Base-by-base conservation (phyloP, 1,140 invertebrate species). In the Nebria ingens region DNA sequence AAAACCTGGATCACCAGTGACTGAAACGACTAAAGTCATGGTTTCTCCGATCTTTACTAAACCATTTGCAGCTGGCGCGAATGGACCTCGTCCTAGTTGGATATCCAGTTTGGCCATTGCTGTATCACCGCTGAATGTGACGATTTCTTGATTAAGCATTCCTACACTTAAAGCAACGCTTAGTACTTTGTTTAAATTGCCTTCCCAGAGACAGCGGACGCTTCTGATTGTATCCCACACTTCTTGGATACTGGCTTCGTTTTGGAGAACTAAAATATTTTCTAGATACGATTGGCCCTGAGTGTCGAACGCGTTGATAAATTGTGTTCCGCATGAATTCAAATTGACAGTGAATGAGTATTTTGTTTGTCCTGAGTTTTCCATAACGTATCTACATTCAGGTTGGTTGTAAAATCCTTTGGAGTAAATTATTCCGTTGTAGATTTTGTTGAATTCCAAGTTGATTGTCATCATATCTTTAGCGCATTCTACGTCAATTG, bases 401-500 rank as follows among this genome's bases (percentile, higher is more conserved):
- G 81, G 77, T 55, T 79, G 78, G 59, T 74, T 82, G 65, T 79
- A 89, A 66, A 78, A 85, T 45, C 87, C 87, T 76, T 90, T 89
- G 0, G 87, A 87, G 61, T 91, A 91, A 56, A 91, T 87, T 4
- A 90, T 73, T 4, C 88, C 88, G 59, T 87, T 79, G 61, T 87
- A 91, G 20, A 68, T 69, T 56, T 81, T 77, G 63, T 88, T 87
- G 66, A 91, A 91, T 68, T 86, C 84, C 2, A 90, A 79, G 51
- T 84, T 82, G 42, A 91, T 87, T 0, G 81, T 86, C 88, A 91
- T 90, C 78, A 82, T 82, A 54, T 87, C 85, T 66, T 89, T 89
- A 40, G 82, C 81, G 62, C 88, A 91, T 54, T 84, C 73, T 1
- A 89, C 87, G 19, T 86, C 80, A 49, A 91, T 81, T 1, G 74